Percentiles rank a stretch among this genome's conserved stretches.
Conservation (phyloP, 2,113 vertebrate genomes). For the Physeter macrocephalus region DNA sequence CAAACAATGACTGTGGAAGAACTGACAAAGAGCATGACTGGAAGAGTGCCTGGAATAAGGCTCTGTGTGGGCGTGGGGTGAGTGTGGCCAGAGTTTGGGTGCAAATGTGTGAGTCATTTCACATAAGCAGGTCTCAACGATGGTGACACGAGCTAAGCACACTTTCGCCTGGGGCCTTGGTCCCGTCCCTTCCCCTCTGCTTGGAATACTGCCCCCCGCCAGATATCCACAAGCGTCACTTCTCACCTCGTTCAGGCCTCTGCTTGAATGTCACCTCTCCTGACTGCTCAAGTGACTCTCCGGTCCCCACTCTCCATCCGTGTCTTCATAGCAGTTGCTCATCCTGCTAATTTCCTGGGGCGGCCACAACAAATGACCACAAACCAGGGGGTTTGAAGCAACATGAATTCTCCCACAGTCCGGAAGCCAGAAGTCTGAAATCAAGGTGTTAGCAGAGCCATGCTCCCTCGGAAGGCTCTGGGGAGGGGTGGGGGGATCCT, state of each 20-base stretch:
- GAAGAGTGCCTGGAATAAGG: not conserved
- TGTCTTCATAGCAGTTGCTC: accelerated
- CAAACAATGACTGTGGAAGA: not conserved
- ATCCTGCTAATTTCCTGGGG: not conserved
- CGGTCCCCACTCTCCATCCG: accelerated
- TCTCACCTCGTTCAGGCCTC: not conserved
- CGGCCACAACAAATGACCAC: no score
- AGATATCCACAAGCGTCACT: not conserved
- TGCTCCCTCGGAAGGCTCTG: not conserved
- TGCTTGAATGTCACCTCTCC: not conserved
- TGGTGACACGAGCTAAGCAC: no score
- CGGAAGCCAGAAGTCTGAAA: not conserved
- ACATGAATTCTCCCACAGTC: not conserved
- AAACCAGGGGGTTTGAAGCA: no score
- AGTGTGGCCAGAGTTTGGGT: not conserved
- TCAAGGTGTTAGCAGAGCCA: not conserved
- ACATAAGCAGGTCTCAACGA: not conserved
- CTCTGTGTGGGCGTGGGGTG: not conserved
- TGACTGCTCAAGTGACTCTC: not conserved
- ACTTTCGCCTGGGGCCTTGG: not conserved
- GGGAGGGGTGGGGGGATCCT: not conserved
- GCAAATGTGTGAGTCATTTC: not conserved
- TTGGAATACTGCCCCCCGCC: not conserved
- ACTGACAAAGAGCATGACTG: not conserved
- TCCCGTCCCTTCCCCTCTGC: not conserved